A percentile compares a stretch with the other conserved stretches of the same genome.
Conservation (phyloP, 2,797 vertebrate species). For the Loriculus beryllinus region DNA sequence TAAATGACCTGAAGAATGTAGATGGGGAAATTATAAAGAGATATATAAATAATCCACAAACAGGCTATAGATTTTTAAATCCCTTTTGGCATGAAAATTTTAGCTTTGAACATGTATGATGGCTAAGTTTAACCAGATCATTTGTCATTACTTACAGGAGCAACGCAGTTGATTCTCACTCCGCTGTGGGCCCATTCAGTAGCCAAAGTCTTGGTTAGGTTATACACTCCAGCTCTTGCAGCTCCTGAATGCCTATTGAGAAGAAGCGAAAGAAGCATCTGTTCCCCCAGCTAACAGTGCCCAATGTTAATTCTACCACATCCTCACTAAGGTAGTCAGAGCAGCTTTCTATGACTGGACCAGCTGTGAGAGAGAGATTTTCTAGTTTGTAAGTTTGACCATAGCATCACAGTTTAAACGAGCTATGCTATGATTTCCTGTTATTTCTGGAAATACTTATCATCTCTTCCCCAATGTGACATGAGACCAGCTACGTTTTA, state of each 20-base stretch:
- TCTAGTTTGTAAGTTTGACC: neutral
- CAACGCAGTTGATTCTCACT: slow-evolving; percentile 87
- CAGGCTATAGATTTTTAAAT: neutral
- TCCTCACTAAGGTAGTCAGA: neutral
- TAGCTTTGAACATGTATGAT: neutral
- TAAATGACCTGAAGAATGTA: neutral
- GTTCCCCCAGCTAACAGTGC: neutral
- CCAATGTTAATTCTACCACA: neutral
- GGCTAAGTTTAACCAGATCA: neutral
- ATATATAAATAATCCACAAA: neutral
- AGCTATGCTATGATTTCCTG: neutral
- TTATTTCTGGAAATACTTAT: neutral
- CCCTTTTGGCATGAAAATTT: neutral
- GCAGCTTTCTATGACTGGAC: neutral
- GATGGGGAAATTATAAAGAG: neutral
- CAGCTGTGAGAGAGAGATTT: neutral
- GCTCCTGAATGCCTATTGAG: slow-evolving; percentile 86
- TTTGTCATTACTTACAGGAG: slow-evolving; percentile 81
- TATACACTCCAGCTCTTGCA: slow-evolving; percentile 88
- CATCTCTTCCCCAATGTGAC: neutral
- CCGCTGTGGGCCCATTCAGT: slow-evolving; percentile 88
- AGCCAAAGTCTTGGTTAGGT: slow-evolving; percentile 88
- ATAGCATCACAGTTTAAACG: neutral
- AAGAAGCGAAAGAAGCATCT: slow-evolving; percentile 20
- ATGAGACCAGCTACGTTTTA: neutral